phyloP scores from a whole-genome alignment of 1,140 invertebrate genomes.

The Goniozus legneri region DNA sequence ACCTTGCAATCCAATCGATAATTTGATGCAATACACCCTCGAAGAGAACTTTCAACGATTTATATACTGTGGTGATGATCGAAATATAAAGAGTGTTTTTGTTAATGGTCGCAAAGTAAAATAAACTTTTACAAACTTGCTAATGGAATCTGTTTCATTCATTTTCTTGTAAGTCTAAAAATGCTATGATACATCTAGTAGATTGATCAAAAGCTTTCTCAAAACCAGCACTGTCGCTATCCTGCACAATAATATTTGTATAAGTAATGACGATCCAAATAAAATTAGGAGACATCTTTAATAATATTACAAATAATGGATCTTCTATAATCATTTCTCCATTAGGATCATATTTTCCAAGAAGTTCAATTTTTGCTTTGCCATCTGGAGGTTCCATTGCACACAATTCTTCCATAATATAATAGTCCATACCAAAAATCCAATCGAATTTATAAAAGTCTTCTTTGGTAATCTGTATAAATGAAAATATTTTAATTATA shows the following conservation, averaged over 20 bases:
- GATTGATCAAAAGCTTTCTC: conserved; percentile 72
- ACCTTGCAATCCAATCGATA: conserved; percentile 56
- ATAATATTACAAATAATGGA: conserved; percentile 76
- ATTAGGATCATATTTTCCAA: conserved; percentile 80
- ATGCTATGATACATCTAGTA: conserved; percentile 62
- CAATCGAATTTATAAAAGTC: conserved; percentile 80
- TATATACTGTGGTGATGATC: conserved; percentile 78
- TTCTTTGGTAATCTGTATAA: conserved; percentile 55
- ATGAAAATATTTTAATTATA: conserved; percentile 4
- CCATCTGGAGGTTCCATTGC: conserved; percentile 59
- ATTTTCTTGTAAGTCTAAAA: conserved; percentile 55
- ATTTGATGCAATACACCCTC: conserved; percentile 51
- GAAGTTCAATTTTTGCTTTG: conserved; percentile 70
- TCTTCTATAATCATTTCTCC: conserved; percentile 78
- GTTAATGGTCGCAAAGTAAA: conserved; percentile 67
- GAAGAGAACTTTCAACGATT: conserved; percentile 75
- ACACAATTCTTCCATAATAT: conserved; percentile 71
- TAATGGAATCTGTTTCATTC: not conserved
- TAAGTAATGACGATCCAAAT: conserved; percentile 1
- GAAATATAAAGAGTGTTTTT: conserved; percentile 76
- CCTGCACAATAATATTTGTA: conserved; percentile 45
- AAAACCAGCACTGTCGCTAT: conserved; percentile 63
- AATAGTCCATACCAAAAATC: conserved; percentile 89
- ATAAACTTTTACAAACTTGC: too few relatives aligned
- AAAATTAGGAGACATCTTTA: conserved; percentile 1